A percentile compares a stretch with the other conserved stretches of the same genome.
phyloP scores from a whole-genome alignment of 1,140 invertebrate species.

The Euwallacea similis region DNA sequence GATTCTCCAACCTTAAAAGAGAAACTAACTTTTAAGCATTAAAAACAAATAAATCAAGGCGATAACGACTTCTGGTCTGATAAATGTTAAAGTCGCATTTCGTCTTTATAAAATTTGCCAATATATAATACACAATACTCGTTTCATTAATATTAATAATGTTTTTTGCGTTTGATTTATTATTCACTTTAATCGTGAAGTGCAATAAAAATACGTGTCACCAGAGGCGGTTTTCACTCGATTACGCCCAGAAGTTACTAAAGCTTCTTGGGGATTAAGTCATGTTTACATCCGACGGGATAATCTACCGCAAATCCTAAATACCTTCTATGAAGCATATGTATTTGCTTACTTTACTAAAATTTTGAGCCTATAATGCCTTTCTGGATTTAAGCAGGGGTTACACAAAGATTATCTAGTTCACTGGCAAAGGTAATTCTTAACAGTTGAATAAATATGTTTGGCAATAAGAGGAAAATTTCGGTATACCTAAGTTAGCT shows the following conservation, averaged over 20 bases:
- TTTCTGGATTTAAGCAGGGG: slow-evolving; percentile 1
- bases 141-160: too few relatives aligned
- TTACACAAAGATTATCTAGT: background rate
- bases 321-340: slow-evolving; percentile 12
- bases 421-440: too few relatives aligned
- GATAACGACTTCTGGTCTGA: slow-evolving; percentile 14
- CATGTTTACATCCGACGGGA: slow-evolving; percentile 8
- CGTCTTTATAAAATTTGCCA: too few relatives aligned
- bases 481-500: too few relatives aligned
- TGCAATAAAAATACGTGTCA: too few relatives aligned
- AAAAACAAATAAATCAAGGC: slow-evolving; percentile 32
- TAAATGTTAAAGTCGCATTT: slow-evolving; percentile 14
- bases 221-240: too few relatives aligned
- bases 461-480: too few relatives aligned
- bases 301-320: slow-evolving; percentile 12
- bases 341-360: slow-evolving; percentile 9
- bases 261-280: slow-evolving; percentile 1
- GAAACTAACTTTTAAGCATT: slow-evolving; percentile 23
- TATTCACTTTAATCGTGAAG: too few relatives aligned
- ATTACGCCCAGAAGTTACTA: background rate
- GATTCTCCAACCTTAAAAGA: slow-evolving; percentile 26
- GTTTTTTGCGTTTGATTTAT: too few relatives aligned
- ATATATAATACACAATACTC: too few relatives aligned
- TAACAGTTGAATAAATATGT: too few relatives aligned
- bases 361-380: slow-evolving; percentile 1